Percentiles rank a stretch among this genome's conserved stretches.
phyloP scores from a whole-genome alignment of 2,797 vertebrate species.

The Linurgus olivaceus region DNA sequence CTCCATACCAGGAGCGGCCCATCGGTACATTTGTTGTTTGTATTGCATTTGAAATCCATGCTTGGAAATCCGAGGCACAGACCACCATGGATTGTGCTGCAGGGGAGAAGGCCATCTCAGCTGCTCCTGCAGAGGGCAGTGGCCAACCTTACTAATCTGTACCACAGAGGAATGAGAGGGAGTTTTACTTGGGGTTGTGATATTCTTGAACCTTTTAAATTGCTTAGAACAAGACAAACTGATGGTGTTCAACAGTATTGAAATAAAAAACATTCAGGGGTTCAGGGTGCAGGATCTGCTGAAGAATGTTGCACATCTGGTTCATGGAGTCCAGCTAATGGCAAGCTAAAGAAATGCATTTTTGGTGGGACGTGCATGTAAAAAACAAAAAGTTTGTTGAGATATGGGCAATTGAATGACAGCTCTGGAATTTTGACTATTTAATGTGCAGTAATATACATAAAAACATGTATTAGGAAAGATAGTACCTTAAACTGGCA shows the following conservation, averaged over 20 bases:
- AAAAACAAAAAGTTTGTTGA: not conserved
- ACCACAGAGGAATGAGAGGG: not conserved
- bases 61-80: not conserved
- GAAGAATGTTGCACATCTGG: not conserved
- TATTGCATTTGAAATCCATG: not conserved
- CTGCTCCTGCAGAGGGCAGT: not conserved
- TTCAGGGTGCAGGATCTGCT: not conserved
- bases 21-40: fast-evolving
- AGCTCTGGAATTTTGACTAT: not conserved
- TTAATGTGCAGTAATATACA: not conserved
- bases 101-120: not conserved
- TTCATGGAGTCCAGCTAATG: not conserved
- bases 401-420: not conserved
- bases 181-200: not conserved
- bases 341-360: not conserved
- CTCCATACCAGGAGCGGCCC: fast-evolving
- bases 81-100: not conserved
- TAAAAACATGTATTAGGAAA: not conserved
- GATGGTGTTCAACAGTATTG: too few species aligned
- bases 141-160: not conserved
- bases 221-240: not conserved
- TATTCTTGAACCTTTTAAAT: not conserved
- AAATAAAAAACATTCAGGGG: not conserved
- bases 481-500: not conserved
- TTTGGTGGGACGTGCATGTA: not conserved